Base-by-base conservation (phyloP, 37 sponge, comb jelly and placozoan species). In the Beroe forskalii region DNA sequence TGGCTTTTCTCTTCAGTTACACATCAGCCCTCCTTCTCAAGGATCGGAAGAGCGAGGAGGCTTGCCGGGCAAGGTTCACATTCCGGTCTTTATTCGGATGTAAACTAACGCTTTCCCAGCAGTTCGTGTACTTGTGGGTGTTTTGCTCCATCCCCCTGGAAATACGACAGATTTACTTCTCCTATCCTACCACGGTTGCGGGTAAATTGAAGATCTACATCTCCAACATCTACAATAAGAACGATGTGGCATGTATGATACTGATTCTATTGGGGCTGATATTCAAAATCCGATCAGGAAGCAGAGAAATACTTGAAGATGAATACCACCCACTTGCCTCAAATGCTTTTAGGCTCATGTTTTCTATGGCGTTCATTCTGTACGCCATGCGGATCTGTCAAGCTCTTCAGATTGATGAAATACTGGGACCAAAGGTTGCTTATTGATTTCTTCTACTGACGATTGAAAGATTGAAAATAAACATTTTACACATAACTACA, bases 141-240 rank as follows among this genome's bases (percentile, higher is more conserved):
- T 39, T 72, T 36, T 32, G 40, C 35, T 20, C 35, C 39, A 20
- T 72, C 1, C 75, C 75, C 8, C 40, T 72, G 40, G 75, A 72
- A 20, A 37, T 72, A 3, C 3, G 75, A 30, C 75, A 72, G 75
- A 72, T 72, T 39, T 72, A 72, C 75, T 72, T 72, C 38, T 72
- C 75, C 75, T 72, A 72, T 39, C 75, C 75, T 20, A 33, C 75
- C 36, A 72, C 75, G 8, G 0, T 72, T 9, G 4, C 3, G 14
- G 75, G 75, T 4, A 72, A 72, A 39, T 39, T 72, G 75, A 72
- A 72, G 75, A 72, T 72, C 39, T 72, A 72, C 38, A 30, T 23
- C 32, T 14, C 38, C 14, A 72, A 72, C 38, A 33, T 72, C 9
- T 72, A 72, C 40, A 72, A 72, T 39, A 72, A 72, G 75, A 72